Evolutionary conservation across 2,797 vertebrate genomes (phyloP).

Genomic region (Cirrhinus molitorella): DNA sequence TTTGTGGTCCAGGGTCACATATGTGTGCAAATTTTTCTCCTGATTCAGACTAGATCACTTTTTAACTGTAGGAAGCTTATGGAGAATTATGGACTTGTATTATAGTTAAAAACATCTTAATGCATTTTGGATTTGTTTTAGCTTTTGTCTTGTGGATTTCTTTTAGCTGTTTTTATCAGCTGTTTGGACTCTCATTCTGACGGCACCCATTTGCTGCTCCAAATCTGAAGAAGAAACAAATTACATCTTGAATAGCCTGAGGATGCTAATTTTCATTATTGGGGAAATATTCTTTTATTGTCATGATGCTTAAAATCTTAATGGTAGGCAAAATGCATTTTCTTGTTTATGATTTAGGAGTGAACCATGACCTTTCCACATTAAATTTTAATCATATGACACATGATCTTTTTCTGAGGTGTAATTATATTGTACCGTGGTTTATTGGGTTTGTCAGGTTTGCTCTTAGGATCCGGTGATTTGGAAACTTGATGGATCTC

Average conservation of each 20-base stretch:
- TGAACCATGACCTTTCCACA: too few species aligned
- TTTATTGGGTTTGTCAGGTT: too few species aligned
- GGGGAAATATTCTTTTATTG: background rate
- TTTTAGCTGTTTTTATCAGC: background rate
- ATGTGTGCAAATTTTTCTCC: background rate
- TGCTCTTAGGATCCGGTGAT: too few species aligned
- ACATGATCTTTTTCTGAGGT: background rate
- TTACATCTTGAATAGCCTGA: background rate
- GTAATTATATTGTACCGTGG: too few species aligned
- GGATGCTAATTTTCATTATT: background rate
- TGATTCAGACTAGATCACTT: background rate
- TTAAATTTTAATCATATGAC: background rate
- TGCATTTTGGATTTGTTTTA: background rate
- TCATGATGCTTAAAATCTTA: background rate
- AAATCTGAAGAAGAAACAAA: background rate
- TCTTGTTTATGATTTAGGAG: background rate
- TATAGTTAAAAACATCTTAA: background rate
- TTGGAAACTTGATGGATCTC: too few species aligned
- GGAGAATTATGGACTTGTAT: background rate
- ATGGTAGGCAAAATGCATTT: background rate
- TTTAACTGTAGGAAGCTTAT: background rate
- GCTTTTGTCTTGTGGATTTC: background rate
- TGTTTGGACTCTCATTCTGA: background rate
- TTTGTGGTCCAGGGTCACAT: too few species aligned
- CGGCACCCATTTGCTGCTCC: background rate